Percentiles rank a stretch among this genome's conserved stretches.
phyloP scores from a whole-genome alignment of 2,797 vertebrate genomes.

The Microchirus variegatus region DNA sequence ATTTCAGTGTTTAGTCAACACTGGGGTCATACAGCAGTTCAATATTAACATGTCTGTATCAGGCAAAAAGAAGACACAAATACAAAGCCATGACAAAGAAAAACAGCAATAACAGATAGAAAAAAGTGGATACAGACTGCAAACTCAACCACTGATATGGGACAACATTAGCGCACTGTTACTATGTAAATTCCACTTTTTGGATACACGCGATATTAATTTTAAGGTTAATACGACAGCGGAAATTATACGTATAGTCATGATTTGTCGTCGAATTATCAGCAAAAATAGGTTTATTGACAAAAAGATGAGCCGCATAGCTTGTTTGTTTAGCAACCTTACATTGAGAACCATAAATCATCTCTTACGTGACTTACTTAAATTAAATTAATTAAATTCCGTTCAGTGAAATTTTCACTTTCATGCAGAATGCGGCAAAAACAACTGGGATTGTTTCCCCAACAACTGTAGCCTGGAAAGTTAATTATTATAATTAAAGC shows the following conservation, averaged over 20 bases:
- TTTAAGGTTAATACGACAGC: not conserved
- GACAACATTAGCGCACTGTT: slow-evolving; percentile 24
- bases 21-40: slow-evolving; percentile 60
- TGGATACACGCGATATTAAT: slow-evolving; percentile 7
- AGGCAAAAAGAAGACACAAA: slow-evolving; percentile 65
- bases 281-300: not conserved
- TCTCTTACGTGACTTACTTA: no score
- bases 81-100: slow-evolving; percentile 63
- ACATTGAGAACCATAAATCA: no score
- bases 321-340: slow-evolving; percentile 1
- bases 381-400: no score
- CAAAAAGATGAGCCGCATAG: slow-evolving; percentile 8
- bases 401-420: no score
- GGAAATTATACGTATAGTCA: not conserved
- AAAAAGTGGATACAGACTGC: slow-evolving; percentile 49
- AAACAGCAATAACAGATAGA: slow-evolving; percentile 50
- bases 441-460: no score
- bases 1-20: slow-evolving; percentile 46
- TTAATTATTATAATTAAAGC: no score
- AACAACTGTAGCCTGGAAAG: no score
- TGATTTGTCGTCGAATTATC: not conserved
- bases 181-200: not conserved
- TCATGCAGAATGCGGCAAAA: no score
- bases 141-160: slow-evolving; percentile 49
- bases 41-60: slow-evolving; percentile 56